Evolutionary conservation across 2,888 invertebrate species (phyloP).

Genomic region (Cephus pulcher): DNA sequence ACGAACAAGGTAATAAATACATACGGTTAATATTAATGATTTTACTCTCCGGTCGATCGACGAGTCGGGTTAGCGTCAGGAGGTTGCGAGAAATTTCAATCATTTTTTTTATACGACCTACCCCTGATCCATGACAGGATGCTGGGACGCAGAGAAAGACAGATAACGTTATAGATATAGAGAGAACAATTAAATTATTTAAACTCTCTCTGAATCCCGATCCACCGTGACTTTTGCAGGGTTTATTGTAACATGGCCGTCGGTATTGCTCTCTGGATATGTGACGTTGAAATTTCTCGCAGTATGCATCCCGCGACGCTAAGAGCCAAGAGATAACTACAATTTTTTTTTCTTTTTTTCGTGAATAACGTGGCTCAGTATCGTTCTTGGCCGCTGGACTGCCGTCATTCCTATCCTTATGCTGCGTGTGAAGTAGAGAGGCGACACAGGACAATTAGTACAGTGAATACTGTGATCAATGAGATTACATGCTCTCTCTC

Average conservation of each 20-base stretch:
- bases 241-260: neutral
- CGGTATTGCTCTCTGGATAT: neutral
- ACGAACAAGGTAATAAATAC: slow-evolving; percentile 13
- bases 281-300: neutral
- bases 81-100: neutral
- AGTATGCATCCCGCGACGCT: neutral
- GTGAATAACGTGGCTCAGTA: neutral
- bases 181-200: neutral
- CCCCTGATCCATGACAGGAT: neutral
- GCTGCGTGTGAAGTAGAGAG: slow-evolving; percentile 64
- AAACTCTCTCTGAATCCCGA: neutral
- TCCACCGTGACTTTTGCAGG: neutral
- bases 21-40: slow-evolving; percentile 9
- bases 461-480: neutral
- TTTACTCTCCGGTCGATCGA: slow-evolving; percentile 5
- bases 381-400: slow-evolving; percentile 42
- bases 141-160: neutral
- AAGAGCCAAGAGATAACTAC: neutral
- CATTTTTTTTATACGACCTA: neutral
- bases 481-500: neutral
- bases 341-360: neutral
- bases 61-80: neutral
- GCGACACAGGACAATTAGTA: slow-evolving; percentile 63
- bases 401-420: slow-evolving; percentile 59
- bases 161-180: neutral